Base-by-base conservation (phyloP, 1,140 invertebrate genomes). In the Holcopasites calliopsidis region DNA sequence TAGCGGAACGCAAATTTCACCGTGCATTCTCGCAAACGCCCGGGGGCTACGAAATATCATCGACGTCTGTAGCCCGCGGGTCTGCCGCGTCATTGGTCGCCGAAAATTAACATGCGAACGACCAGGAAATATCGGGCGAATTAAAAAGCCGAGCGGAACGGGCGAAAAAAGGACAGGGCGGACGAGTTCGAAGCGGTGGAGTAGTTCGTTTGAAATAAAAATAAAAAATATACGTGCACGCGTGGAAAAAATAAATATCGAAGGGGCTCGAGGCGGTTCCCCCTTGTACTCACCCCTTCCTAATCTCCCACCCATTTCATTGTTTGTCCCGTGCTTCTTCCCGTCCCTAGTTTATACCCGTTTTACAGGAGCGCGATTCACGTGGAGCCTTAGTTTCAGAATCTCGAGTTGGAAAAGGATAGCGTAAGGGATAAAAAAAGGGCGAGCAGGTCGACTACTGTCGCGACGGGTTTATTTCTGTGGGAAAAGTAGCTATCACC, bases 81-180 rank as follows among this genome's bases (percentile, higher is more conserved):
- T 73, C 72, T 80, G 78, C 69, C 78, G 85, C 83, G 82, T 88
- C 85, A 86, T 87, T 86, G 83, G 80, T 85, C 87, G 85, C 83
- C 83, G 84, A 89, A 90, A 90, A 90, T 90, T 90, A 90, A 90
- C 88, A 89, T 89, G 86, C 85, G 88, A 89, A 82, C 88, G 83
- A 88, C 87, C 88, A 84, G 83, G 80, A 89, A 88, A 89, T 88
- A 88, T 84, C 82, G 77, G 54, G 64, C 83, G 87, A 89, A 88
- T 89, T 89, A 89, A 72, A 11, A 23, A 62, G 40, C 42, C 21
- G 6, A 10, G 28, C 11, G 18, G 16, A 26, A 31, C 23, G 64
- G 50, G 69, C 11, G 69, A 65, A 55, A 49, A 76, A 74, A 65
- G 64, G 33, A 40, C 28, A 35, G 60, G 33, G 21, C 8, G 71